Conservation (phyloP, 2,113 vertebrate genomes). For the Scopus umbretta region DNA sequence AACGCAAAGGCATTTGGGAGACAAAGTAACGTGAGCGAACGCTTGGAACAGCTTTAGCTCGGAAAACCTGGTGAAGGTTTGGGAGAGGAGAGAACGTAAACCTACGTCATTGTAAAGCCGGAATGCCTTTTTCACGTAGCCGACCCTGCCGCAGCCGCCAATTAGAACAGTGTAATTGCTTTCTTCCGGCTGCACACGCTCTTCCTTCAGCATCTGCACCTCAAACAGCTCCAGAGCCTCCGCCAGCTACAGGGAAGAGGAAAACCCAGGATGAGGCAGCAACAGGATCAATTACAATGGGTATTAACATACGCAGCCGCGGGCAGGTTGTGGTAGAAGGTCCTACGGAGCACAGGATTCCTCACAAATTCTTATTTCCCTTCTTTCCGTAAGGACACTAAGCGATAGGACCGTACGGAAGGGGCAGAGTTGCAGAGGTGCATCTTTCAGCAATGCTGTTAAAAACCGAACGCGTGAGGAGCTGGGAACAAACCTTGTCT, state of each 20-base stretch:
- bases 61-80: neutral
- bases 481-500: constrained; percentile 75
- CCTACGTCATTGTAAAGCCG: constrained; percentile 89
- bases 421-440: neutral
- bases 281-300: neutral
- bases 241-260: constrained; percentile 70
- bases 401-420: fast-evolving
- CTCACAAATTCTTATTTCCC: neutral
- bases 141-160: constrained; percentile 87
- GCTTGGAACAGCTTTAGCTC: neutral
- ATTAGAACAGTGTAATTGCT: constrained; percentile 91
- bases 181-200: constrained; percentile 81
- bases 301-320: fast-evolving
- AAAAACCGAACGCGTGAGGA: fast-evolving
- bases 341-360: neutral
- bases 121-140: constrained; percentile 89
- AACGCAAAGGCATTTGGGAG: neutral
- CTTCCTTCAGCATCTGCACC: constrained; percentile 85
- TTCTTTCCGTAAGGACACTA: neutral
- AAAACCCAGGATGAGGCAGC: neutral
- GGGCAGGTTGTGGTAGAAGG: neutral
- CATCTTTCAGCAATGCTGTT: no score
- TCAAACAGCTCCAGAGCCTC: constrained; percentile 90
- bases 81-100: neutral
- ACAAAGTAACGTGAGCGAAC: fast-evolving